Evolutionary conservation across 1,140 invertebrate species (phyloP), one percentile per base, ranked within the genome.

Genomic region (Drosophila mayri): DNA sequence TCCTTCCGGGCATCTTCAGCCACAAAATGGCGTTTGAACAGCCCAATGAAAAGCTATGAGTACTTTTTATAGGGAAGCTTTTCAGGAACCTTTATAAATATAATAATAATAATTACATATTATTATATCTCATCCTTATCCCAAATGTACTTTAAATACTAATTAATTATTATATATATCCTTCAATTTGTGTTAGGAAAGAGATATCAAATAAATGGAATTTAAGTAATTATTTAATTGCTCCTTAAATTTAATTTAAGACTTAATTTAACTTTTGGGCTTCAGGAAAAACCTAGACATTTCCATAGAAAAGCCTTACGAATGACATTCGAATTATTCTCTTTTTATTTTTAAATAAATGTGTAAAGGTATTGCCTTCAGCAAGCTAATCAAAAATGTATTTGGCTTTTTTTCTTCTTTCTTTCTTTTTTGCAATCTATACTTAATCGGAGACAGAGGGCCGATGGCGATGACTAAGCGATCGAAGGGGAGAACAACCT

Each of bases 401-500:
- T 37, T 46, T 25, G 25, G 25, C 12, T 0, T 3, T 22, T 37
- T 3, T 14, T 20, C 20, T 8, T 4, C 3, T 12, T 32, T 22
- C 16, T 38, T 22, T 6, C 1, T 30, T 37, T 30, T 50, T 38
- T 9, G 46, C 71, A 74, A 65, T 74, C 59, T 73, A 75, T 73
- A 75, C 70, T 49, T 72, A 50, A 75, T 44, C 44, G 11, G 22
- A 55, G 22, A 32, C 43, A 47, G 35, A 32, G 54, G 35, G 30
- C 20, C 73, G 38, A 52, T 76, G 30, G 30, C 70, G 59, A 74
- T 76, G 73, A 76, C 70, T 76, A 74, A 75, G 70, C 59, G 20
- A 52, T 44, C 47, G 57, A 38, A 41, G 30, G 38, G 18, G 25
- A 64, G 37, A 63, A 41, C 18, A 35, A 64, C 61, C 50, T 66